Evolutionary conservation across 2,113 vertebrate species (phyloP).

Genomic region (Damaliscus lunatus): DNA sequence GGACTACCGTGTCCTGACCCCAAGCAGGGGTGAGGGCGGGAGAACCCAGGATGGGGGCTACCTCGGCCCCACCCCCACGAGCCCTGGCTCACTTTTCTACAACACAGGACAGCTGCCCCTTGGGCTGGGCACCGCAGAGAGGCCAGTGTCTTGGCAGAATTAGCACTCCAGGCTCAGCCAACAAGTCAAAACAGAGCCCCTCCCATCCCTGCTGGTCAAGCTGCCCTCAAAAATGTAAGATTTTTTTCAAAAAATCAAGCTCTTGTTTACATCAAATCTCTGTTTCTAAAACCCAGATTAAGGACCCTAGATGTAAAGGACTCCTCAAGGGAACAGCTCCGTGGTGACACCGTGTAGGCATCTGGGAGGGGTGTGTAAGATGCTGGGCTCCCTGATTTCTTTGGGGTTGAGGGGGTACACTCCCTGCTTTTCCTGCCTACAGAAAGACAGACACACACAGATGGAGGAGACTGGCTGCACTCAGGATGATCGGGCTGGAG

Average conservation of each 20-base stretch:
- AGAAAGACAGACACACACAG: not conserved
- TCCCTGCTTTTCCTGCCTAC: not conserved
- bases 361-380: not conserved
- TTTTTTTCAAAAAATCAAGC: not conserved
- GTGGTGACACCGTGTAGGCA: accelerated
- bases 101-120: no score
- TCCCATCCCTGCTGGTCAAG: not conserved
- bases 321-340: accelerated
- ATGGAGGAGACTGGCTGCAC: not conserved
- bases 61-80: not conserved
- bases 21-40: not conserved
- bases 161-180: not conserved
- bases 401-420: accelerated
- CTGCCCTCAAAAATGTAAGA: not conserved
- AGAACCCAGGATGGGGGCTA: accelerated
- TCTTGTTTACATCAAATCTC: not conserved
- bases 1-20: not conserved
- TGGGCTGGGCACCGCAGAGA: not conserved
- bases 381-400: not conserved
- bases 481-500: not conserved
- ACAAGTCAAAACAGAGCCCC: not conserved
- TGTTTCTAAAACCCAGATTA: not conserved
- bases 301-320: not conserved
- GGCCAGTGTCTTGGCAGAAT: not conserved
- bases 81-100: not conserved